Base-by-base conservation (phyloP, 2,113 vertebrate species). In the Pipa parva region DNA sequence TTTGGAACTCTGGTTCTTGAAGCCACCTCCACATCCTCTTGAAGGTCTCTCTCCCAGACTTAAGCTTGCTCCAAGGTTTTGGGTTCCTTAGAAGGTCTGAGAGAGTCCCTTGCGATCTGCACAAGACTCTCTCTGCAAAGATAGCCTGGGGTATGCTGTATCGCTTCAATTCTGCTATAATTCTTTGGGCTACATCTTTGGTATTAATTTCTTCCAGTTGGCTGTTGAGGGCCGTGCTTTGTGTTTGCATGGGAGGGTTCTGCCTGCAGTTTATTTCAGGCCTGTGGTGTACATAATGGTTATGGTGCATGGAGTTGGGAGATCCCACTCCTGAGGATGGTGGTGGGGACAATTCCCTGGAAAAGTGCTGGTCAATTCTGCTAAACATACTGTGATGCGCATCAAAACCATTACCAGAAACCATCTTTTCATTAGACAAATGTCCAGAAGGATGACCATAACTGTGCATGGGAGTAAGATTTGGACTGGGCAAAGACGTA, bases 71-170 rank as follows among this genome's bases (percentile, higher is more conserved):
- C 90, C 90, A 91, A 56, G 91, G 91, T 73, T 92, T 92, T 66
- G 91, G 91, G 83, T 92, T 92, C 78, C 90, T 85, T 75, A 91
- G 84, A 73, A 91, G 89, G 80, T 91, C 90, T 5, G 89, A 92
- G 74, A 91, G 79, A 1, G 90, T 92, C 63, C 91, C 91, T 78
- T 92, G 91, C 59, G 91, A 92, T 70, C 91, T 74, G 67, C 89
- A 92, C 71, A 92, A 82, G 51, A 92, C 89, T 75, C 90, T 79
- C 78, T 90, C 88, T 0, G 91, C 91, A 9, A 92, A 92, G 79
- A 92, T 90, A 72, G 90, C 91, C 77, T 92, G 91, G 5, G 91
- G 91, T 80, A 92, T 91, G 85, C 90, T 92, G 86, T 92, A 92
- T 33, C 89, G 73, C 79, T 92, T 92, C 63, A 92, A 83, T 80